Evolutionary conservation across 2,888 invertebrate genomes (phyloP).

Genomic region (Subacronicta megacephala): DNA sequence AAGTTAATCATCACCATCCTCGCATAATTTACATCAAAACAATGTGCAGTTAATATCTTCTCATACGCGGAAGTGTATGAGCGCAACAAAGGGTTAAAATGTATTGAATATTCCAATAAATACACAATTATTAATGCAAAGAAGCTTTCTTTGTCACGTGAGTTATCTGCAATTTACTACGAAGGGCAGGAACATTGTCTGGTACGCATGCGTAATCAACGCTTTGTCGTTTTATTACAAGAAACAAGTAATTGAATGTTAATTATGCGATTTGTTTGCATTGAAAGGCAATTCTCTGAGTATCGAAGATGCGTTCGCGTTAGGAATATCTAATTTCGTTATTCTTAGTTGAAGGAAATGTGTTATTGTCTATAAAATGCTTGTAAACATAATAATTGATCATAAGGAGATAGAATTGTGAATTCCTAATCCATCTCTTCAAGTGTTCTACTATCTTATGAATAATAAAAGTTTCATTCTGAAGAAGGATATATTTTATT

Average conservation of each 20-base stretch:
- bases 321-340: slow-evolving; percentile 20
- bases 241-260: slow-evolving; percentile 38
- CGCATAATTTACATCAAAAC: slow-evolving; percentile 44
- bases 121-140: slow-evolving; percentile 34
- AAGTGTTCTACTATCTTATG: too few relatives aligned
- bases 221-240: slow-evolving; percentile 36
- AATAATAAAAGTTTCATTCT: too few relatives aligned
- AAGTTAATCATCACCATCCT: slow-evolving; percentile 13
- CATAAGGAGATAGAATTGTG: too few relatives aligned
- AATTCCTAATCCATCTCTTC: too few relatives aligned
- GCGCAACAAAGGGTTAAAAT: slow-evolving; percentile 43
- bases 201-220: slow-evolving; percentile 37
- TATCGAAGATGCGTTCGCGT: slow-evolving; percentile 22
- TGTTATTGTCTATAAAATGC: slow-evolving; percentile 1
- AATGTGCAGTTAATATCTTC: slow-evolving; percentile 29
- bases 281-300: slow-evolving; percentile 36
- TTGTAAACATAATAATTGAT: background rate
- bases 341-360: slow-evolving; percentile 28
- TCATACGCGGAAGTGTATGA: slow-evolving; percentile 40
- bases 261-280: slow-evolving; percentile 45
- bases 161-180: slow-evolving; percentile 32
- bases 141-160: slow-evolving; percentile 57
- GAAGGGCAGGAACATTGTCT: slow-evolving; percentile 22
- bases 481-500: too few relatives aligned
- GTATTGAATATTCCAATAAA: slow-evolving; percentile 34